Evolutionary conservation across 2,797 vertebrate species (phyloP), one percentile per base, ranked within the genome.

Genomic region (Sternotherus odoratus): DNA sequence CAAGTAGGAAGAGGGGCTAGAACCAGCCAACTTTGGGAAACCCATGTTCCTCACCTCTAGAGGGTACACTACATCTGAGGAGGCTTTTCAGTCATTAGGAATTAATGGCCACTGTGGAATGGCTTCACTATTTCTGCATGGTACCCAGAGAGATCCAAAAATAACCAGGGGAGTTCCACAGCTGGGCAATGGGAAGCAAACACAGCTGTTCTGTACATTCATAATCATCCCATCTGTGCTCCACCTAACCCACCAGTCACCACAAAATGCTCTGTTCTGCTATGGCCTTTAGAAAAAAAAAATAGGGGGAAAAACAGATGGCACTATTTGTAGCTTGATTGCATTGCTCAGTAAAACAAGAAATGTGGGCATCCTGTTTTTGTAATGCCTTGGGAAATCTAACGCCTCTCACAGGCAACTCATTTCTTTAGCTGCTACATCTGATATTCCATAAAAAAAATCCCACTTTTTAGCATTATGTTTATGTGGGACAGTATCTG

Each of bases 201-300:
- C 79, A 91, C 50, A 86, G 49, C 79, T 84, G 39, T 81, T n/a
- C 5, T 56, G 6, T 89, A 48, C 49, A 69, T 72, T 90, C 79
- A 75, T 33, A 49, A 33, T 33, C 74, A 85, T 13, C 74, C 82
- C 48, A 84, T 89, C 39, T 95, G 63, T 15, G 66, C 75, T 90
- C 83, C 66, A 9, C 85, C 28, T 78, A 30, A 69, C 21, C 5
- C 3, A 69, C 19, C 49, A 48, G 79, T 30, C 85, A 90, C 79
- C 26, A 88, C 53, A 96, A 87, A 53, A 74, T 85, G 21, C 85
- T 91, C 36, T 24, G n/a, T 50, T 50, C 26, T 93, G 39, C 66
- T 90, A 83, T 87, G 66, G 36, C 89, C 26, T 89, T 43, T 87
- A 60, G 86, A n/a, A 94, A 75, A 48, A 5, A 87, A 77, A 63